Base-by-base conservation (phyloP, 2,113 vertebrate genomes). In the Pomatorhinus ruficollis region DNA sequence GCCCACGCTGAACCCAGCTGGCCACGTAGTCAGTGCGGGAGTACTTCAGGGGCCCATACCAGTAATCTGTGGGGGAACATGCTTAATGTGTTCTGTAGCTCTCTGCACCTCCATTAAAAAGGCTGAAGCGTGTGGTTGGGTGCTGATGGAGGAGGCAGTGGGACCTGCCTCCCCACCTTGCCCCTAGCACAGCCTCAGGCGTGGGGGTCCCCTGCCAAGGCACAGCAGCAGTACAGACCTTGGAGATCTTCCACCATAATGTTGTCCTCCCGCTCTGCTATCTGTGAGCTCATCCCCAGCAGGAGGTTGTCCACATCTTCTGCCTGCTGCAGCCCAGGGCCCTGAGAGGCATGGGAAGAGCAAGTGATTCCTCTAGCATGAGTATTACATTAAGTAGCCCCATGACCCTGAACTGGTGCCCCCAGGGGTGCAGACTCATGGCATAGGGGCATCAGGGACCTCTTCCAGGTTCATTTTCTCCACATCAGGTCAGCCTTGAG, bases 281-380 rank as follows among this genome's bases (percentile, higher is more conserved):
- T 98, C 97, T 99, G 99, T 2, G 99, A 99, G 35, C 98, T 98
- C 99, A 99, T 99, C 50, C 99, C 99, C 97, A 99, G 97, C n/a
- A 99, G 85, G 25, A 99, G 96, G 4, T 97, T 93, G 28, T 99
- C 98, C 59, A 99, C 90, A 20, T 98, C 98, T 30, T 96, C 82
- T 40, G 94, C 72, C 31, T 82, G 98, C 84, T 96, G 96, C 81
- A 98, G 63, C 74, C 98, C 95, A 0, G 93, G 71, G 19, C 92
- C 98, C 99, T 99, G 94, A 65, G 96, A 83, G 39, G 11, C 18
- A 64, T 6, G 40, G 37, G 31, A 72, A 93, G 30, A 90, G 50
- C 9, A 61, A n/a, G 12, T 44, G 28, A 78, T 28, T 49, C 37
- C 53, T 83, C 45, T 81, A 2, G 1, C 7, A 37, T 14, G 14